Percentiles rank a stretch among this genome's conserved stretches.
phyloP scores from a whole-genome alignment of 2,113 vertebrate species.

The Saccopteryx bilineata region DNA sequence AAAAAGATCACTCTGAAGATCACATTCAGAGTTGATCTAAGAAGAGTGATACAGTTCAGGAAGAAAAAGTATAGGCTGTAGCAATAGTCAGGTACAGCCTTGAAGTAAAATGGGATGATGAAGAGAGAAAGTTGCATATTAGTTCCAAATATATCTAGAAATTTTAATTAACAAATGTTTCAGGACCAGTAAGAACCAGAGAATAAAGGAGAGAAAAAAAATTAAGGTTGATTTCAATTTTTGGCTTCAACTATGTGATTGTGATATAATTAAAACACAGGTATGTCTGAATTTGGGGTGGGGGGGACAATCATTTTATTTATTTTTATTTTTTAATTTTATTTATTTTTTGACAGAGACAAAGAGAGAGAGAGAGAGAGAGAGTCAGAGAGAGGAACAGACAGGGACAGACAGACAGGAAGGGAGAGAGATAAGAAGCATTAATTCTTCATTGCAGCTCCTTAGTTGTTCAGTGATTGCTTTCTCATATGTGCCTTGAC shows the following conservation, averaged over 20 bases:
- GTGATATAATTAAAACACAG: background rate
- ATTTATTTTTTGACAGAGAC: no score
- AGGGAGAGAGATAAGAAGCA: no score
- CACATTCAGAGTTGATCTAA: background rate
- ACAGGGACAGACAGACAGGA: no score
- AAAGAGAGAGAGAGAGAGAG: no score
- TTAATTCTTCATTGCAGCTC: no score
- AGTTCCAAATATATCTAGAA: background rate
- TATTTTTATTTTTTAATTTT: no score
- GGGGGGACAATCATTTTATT: no score
- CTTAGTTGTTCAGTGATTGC: no score
- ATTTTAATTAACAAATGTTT: background rate
- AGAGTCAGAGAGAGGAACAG: no score
- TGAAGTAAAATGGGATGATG: background rate
- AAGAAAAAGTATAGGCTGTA: background rate
- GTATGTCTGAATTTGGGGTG: background rate
- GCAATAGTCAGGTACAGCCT: background rate
- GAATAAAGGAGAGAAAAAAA: constrained; percentile 19
- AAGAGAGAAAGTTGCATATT: background rate
- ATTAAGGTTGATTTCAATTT: background rate
- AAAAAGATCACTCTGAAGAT: background rate
- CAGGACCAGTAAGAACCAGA: background rate
- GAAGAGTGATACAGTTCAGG: background rate
- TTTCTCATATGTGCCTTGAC: no score
- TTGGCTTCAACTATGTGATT: background rate